Evolutionary conservation across 2,113 vertebrate species (phyloP).

Genomic region (Lichenostomus cassidix): DNA sequence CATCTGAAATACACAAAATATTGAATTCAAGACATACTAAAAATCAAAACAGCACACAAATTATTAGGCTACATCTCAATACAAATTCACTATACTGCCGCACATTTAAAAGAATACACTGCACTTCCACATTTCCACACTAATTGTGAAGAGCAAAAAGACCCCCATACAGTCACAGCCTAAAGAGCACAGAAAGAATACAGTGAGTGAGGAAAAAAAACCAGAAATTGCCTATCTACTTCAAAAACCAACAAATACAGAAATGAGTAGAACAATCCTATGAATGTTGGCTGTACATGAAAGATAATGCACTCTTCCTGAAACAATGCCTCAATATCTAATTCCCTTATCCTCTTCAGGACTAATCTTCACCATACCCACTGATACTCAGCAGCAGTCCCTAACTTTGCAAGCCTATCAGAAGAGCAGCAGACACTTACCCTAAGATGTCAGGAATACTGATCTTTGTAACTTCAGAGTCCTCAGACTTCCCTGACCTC

Average conservation of each 20-base stretch:
- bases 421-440: background rate
- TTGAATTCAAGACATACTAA: background rate
- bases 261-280: background rate
- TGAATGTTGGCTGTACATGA: background rate
- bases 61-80: background rate
- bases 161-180: background rate
- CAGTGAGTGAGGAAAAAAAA: background rate
- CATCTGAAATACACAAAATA: conserved; percentile 82
- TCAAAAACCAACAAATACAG: background rate
- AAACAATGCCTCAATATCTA: background rate
- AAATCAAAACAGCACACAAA: background rate
- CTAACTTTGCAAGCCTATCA: background rate
- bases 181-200: background rate
- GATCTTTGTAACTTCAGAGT: background rate
- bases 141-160: background rate
- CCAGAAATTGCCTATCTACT: background rate
- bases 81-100: background rate
- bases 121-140: background rate
- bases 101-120: background rate
- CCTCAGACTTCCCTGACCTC: background rate
- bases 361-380: background rate
- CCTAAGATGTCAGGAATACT: background rate
- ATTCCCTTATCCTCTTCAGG: background rate
- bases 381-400: background rate
- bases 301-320: background rate